phyloP scores from a whole-genome alignment of 1,140 invertebrate species.

The Potamilus streckersoni region DNA sequence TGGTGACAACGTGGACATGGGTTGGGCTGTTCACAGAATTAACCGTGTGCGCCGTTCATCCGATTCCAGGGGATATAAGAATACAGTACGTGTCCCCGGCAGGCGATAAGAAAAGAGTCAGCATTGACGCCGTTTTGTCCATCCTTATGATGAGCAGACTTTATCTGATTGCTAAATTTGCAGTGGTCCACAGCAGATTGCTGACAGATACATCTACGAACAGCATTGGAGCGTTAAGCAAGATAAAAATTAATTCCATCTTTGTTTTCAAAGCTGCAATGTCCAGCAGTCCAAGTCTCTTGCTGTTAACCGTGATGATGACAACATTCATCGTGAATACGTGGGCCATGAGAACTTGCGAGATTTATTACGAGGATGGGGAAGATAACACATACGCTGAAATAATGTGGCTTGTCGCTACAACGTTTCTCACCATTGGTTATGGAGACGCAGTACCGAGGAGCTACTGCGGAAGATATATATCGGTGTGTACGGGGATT shows the following conservation, averaged over 20 bases:
- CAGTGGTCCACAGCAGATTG: conserved; percentile 64
- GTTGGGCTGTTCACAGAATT: conserved; percentile 36
- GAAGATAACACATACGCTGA: conserved; percentile 41
- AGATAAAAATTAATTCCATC: conserved; percentile 61
- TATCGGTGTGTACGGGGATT: conserved; percentile 59
- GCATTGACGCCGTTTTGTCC: conserved; percentile 63
- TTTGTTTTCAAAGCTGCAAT: conserved; percentile 66
- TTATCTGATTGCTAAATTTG: conserved; percentile 53
- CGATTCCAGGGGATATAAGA: conserved; percentile 50
- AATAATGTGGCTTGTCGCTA: conserved; percentile 65
- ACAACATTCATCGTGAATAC: conserved; percentile 52
- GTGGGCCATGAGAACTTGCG: conserved; percentile 62
- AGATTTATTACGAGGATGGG: conserved; percentile 43
- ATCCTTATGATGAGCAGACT: conserved; percentile 65
- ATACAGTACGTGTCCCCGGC: conserved; percentile 30
- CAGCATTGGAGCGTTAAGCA: conserved; percentile 65
- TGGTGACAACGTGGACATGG: conserved; percentile 33
- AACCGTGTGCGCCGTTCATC: conserved; percentile 50
- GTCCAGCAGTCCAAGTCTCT: conserved; percentile 53
- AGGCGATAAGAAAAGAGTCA: conserved; percentile 32
- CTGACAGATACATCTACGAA: conserved; percentile 63
- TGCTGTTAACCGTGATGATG: conserved; percentile 54
- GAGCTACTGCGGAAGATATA: conserved; percentile 62
- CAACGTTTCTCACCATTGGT: conserved; percentile 66
- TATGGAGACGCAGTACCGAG: conserved; percentile 64